Base-by-base conservation (phyloP, 2,113 vertebrate genomes). In the Paratilapia polleni region DNA sequence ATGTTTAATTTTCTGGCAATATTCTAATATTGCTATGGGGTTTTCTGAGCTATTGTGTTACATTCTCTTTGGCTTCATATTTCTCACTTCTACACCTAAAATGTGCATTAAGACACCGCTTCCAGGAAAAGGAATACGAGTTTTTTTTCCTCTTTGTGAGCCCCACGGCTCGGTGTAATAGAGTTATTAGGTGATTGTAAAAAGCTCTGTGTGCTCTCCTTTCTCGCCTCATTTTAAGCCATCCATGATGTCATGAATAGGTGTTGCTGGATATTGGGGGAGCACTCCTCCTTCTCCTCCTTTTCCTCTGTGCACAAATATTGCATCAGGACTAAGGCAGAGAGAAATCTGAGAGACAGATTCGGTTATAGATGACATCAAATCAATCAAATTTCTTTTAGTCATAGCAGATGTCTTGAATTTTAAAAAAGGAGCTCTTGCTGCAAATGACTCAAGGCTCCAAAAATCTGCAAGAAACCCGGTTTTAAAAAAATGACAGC, bases 161-260 rank as follows among this genome's bases (percentile, higher is more conserved):
- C 93, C 95, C 92, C 94, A 91, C 87, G 91, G 95, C 93, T 93
- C 84, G 34, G 85, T 94, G 93, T 96, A 96, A 96, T 96, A 94
- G 93, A 96, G 95, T 96, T 96, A 96, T 96, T 95, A 95, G 95
- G 95, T 95, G 95, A 95, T 95, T 95, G 94, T 94, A 95, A 96
- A 96, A 95, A 92, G 94, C 88, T 94, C 93, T 93, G 90, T 74
- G 79, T 91, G 92, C 92, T 94, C 92, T 94, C 92, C 83, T 90
- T 93, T 93, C 89, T 93, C 88, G 89, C 93, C 93, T 95, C 89
- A 63, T 95, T 95, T 94, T 89, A 95, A 95, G 94, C 91, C 89
- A 92, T 92, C 85, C 88, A 94, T 95, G 95, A 95, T 95, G 95
- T 96, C 95, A 96, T 94, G 88, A 94, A 95, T 93, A 96, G 95